Base-by-base conservation (phyloP, 2,113 vertebrate genomes). In the Dicaeum eximium region DNA sequence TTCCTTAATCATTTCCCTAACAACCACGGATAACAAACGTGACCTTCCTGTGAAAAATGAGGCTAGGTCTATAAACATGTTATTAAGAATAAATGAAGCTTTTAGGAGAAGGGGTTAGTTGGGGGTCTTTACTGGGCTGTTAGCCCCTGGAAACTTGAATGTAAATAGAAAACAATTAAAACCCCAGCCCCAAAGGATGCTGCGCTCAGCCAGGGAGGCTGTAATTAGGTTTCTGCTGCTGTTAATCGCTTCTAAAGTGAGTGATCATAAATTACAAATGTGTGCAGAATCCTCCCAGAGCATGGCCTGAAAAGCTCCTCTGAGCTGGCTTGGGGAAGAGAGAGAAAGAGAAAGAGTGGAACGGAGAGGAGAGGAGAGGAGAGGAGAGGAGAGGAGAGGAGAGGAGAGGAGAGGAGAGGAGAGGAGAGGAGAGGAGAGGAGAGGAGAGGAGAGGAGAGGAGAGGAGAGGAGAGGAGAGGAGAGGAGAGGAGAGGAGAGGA, bases 1-100 rank as follows among this genome's bases (percentile, higher is more conserved):
- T 96, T 97, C 96, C 93, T 96, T 96, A 97, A 96, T 96, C 93
- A 96, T 96, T 97, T 96, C 96, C 95, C 92, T 90, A 96, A 96
- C 92, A 96, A 95, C 92, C 64, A 80, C 1, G 30, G 90, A 96
- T 95, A 95, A 96, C 95, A 97, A 96, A 96, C 31, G 74, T 88
- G 95, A 97, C 95, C 94, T 94, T 82, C 91, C 62, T 50, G 18
- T 94, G 95, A 95, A 97, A 97, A 96, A 95, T 86, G 91, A 90
- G 92, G 79, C 61, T 57, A 42, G 61, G 50, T 72, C 92, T 95
- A 91, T 90, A 97, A 96, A 94, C 93, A 93, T 95, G 86, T 92
- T 96, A 92, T 97, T 96, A 96, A 97, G 90, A 95, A 94, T 96
- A 94, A 96, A 95, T 94, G 90, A 96, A 97, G 88, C 91, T 96